These are phyloP conservation scores for Alcedo quadribrachys DNA, from an alignment of 2,797 vertebrate genomes.

Conservation along the genomic window DNA sequence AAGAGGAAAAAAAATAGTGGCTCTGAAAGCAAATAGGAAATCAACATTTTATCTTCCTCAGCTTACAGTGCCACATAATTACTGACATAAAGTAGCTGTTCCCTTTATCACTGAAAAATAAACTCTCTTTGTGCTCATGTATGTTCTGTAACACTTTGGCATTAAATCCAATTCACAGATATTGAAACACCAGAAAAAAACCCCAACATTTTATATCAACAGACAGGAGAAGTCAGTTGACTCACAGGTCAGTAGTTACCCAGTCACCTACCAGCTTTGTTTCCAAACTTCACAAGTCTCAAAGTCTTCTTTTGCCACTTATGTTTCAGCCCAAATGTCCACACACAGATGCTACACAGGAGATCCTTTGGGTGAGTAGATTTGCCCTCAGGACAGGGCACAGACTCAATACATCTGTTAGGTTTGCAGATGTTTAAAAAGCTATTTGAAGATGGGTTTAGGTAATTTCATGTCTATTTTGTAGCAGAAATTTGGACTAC, in stretches of 20 bases:
- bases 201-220: not conserved
- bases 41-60: not conserved
- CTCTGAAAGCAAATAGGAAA: slow-evolving; percentile 11
- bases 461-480: not conserved
- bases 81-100: not conserved
- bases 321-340: not conserved
- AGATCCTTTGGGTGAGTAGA: not conserved
- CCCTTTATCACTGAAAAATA: not conserved
- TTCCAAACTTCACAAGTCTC: not conserved
- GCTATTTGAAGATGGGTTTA: not conserved
- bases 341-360: not conserved
- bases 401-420: not conserved
- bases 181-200: not conserved
- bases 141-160: not conserved
- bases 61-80: not conserved
- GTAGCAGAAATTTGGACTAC: not conserved
- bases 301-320: not conserved
- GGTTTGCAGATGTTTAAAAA: not conserved
- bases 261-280: not conserved
- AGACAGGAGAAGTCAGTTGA: not conserved
- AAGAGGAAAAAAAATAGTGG: not conserved
- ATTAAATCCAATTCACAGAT: not conserved
- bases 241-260: not conserved
- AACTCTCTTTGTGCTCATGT: not conserved
- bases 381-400: rapidly evolving